phyloP scores from a whole-genome alignment of 2,113 vertebrate genomes.

The Otis tarda region DNA sequence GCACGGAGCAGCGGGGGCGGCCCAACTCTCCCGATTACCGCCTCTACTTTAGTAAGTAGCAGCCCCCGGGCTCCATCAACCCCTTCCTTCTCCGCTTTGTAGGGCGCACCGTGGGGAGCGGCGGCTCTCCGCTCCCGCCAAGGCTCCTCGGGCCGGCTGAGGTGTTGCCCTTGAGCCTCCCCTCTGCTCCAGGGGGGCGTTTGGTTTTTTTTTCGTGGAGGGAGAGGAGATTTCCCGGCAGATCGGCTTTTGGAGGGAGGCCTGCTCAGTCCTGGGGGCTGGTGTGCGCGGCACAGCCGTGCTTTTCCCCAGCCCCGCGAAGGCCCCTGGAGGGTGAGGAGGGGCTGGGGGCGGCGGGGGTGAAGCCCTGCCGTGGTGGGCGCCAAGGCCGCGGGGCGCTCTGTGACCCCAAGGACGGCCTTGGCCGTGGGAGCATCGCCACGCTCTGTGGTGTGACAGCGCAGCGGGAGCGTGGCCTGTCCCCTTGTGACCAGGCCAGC shows the following conservation, averaged over 20 bases:
- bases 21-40: constrained; percentile 80
- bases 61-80: neutral
- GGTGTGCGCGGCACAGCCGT: neutral
- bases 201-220: neutral
- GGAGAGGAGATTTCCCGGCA: neutral
- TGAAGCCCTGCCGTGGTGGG: neutral
- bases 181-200: too few species aligned
- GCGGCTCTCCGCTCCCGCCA: neutral
- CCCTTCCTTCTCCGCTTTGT: too few species aligned
- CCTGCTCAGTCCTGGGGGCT: neutral
- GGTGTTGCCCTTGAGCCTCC: neutral
- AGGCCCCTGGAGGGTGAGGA: neutral
- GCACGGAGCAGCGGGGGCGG: constrained; percentile 84
- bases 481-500: neutral
- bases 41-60: constrained; percentile 93
- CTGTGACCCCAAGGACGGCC: neutral
- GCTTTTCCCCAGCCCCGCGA: neutral
- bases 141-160: neutral
- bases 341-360: neutral
- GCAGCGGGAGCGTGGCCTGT: neutral
- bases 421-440: neutral
- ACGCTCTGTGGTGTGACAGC: neutral
- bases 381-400: neutral
- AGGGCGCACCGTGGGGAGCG: neutral
- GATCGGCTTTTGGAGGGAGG: neutral